Evolutionary conservation across 2,888 invertebrate species (phyloP).

Genomic region (Chrysolina oricalcia): DNA sequence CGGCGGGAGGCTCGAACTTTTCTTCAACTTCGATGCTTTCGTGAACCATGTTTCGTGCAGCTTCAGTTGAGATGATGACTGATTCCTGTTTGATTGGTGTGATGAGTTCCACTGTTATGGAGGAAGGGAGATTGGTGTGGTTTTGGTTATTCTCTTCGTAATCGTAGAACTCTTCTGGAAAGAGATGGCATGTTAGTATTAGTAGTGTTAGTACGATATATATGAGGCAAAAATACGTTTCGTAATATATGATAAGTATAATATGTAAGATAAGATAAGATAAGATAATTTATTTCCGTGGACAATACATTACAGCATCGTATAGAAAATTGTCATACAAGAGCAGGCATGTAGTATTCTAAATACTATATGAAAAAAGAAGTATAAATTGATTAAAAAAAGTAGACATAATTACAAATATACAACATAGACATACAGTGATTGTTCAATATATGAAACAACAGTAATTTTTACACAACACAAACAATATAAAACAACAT

Average conservation of each 20-base stretch:
- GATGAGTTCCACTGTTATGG: conserved; percentile 67
- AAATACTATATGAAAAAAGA: too few relatives aligned
- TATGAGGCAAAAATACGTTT: neutral
- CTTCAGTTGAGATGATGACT: conserved; percentile 69
- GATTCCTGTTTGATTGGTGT: conserved; percentile 66
- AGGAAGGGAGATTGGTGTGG: conserved; percentile 67
- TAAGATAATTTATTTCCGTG: too few relatives aligned
- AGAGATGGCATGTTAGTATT: neutral
- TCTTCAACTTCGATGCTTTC: conserved; percentile 57
- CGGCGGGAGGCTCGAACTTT: conserved; percentile 44
- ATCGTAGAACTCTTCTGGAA: conserved; percentile 63
- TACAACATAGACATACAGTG: too few relatives aligned
- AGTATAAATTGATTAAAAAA: too few relatives aligned
- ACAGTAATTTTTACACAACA: too few relatives aligned
- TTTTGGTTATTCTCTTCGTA: conserved; percentile 69
- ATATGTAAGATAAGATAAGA: too few relatives aligned
- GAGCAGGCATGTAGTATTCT: too few relatives aligned
- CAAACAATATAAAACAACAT: too few relatives aligned
- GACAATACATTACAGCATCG: too few relatives aligned
- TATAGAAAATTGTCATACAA: too few relatives aligned
- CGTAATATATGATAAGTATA: neutral
- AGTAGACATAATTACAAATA: too few relatives aligned
- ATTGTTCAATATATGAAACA: too few relatives aligned
- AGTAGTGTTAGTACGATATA: conserved; percentile 22
- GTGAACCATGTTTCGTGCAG: conserved; percentile 64